Conservation (phyloP, 92 coral and sea anemone genomes). For the Pocillopora meandrina region DNA sequence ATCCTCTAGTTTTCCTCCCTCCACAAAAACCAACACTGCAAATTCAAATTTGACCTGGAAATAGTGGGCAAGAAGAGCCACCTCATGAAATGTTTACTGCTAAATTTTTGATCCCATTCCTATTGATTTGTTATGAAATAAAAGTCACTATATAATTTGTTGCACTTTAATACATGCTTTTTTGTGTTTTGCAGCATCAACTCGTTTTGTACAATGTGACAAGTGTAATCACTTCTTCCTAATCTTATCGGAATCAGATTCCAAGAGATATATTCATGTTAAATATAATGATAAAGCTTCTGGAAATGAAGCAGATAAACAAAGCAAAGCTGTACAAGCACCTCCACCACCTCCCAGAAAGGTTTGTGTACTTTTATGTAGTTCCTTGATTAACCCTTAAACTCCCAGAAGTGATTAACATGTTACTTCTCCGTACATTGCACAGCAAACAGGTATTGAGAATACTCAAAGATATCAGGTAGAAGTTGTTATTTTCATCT, state of each 20-base stretch:
- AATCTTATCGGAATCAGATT: slow-evolving; percentile 90
- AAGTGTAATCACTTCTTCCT: slow-evolving; percentile 98
- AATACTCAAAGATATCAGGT: too few species aligned
- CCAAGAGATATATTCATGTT: slow-evolving; percentile 80
- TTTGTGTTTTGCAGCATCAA: slow-evolving; percentile 77
- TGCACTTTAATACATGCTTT: neutral
- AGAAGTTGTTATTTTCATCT: too few species aligned
- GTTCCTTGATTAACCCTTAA: neutral
- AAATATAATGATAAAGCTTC: slow-evolving; percentile 69
- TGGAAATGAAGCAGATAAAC: slow-evolving; percentile 68
- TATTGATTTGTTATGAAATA: neutral
- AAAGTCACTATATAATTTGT: neutral
- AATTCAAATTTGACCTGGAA: too few species aligned
- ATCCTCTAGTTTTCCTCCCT: too few species aligned
- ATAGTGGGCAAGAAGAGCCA: too few species aligned
- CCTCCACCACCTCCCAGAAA: slow-evolving; percentile 98
- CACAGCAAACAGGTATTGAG: too few species aligned
- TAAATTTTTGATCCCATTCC: too few species aligned
- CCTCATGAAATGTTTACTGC: too few species aligned
- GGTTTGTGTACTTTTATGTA: slow-evolving; percentile 38
- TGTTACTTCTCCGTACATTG: too few species aligned
- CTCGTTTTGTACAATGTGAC: slow-evolving; percentile 98
- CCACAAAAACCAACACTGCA: too few species aligned
- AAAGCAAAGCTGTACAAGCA: slow-evolving; percentile 61
- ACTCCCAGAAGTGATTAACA: too few species aligned